Evolutionary conservation across 2,113 vertebrate species (phyloP), one percentile per base, ranked within the genome.

Genomic region (Numida meleagris): DNA sequence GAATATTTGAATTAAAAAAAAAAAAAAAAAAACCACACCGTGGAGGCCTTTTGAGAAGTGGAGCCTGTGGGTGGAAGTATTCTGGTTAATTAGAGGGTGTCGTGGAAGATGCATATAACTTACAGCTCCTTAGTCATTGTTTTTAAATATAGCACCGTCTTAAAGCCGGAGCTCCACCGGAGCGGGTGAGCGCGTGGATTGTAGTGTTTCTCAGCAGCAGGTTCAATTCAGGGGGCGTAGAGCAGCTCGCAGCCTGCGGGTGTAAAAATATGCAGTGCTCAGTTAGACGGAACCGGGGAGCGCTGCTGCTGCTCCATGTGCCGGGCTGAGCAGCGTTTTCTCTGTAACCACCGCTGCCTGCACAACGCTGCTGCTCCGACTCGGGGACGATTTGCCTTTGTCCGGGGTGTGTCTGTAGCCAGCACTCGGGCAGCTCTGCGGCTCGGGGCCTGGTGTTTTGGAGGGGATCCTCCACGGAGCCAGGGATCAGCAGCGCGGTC

Each of bases 101-200:
- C 89, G 42, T 58, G 92, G 88, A 48, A 48, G 74, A 92, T 93
- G 84, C 89, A 14, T 72, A 43, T 90, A 93, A 86, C 95, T 97
- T 96, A 80, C 94, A 93, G 94, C 76, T 74, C 96, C 94, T 96
- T 76, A 96, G 90, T 97, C 95, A 94, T 93, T 92, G 95, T 93
- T 96, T 94, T 93, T 94, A 96, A 96, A 94, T 94, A 93, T 95
- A 97, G 94, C 94, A 61, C 40, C 23, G 79, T 38, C 91, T 92
- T 77, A 75, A 76, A 91, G 88, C 73, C 84, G 20, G 10, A 21
- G 90, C 91, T 96, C 66, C 48, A 95, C 76, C 34, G 90, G 66
- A 86, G 90, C 4, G 59, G 92, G 78, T 50, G 76, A 92, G 67
- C 70, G 94, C 72, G 86, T 91, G 95, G 86, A 91, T 96, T 55